phyloP scores from a whole-genome alignment of 2,888 invertebrate species.

The Acronicta aceris region DNA sequence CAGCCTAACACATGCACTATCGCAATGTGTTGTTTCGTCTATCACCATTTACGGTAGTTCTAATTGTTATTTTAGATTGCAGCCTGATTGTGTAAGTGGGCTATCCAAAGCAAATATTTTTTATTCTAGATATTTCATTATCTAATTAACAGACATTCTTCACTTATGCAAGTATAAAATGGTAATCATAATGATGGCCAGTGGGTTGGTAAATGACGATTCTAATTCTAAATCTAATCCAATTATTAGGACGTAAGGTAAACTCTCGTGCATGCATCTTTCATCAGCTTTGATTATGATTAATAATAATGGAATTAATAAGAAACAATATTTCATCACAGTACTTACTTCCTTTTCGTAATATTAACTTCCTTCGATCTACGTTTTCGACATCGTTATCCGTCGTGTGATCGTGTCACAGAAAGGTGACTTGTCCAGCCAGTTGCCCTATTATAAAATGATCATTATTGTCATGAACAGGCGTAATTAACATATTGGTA shows the following conservation, averaged over 20 bases:
- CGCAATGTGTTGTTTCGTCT: constrained; percentile 61
- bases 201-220: too few relatives aligned
- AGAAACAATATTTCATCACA: constrained; percentile 23
- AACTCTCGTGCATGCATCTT: not conserved
- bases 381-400: constrained; percentile 30
- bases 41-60: constrained; percentile 56
- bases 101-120: constrained; percentile 2
- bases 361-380: constrained; percentile 31
- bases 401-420: constrained; percentile 13
- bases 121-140: not conserved
- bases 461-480: not conserved
- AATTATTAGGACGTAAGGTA: not conserved
- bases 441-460: constrained; percentile 11
- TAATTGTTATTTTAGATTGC: constrained; percentile 48
- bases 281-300: constrained; percentile 15
- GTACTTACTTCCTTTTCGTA: constrained; percentile 40
- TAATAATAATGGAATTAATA: constrained; percentile 6
- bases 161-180: not conserved
- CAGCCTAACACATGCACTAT: constrained; percentile 58
- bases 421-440: constrained; percentile 37
- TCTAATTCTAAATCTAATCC: too few relatives aligned
- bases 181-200: not conserved
- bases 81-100: constrained; percentile 27
- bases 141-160: constrained; percentile 5
- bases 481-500: not conserved